Conservation (phyloP, 2,888 invertebrate genomes). For the Andrena bucephala region DNA sequence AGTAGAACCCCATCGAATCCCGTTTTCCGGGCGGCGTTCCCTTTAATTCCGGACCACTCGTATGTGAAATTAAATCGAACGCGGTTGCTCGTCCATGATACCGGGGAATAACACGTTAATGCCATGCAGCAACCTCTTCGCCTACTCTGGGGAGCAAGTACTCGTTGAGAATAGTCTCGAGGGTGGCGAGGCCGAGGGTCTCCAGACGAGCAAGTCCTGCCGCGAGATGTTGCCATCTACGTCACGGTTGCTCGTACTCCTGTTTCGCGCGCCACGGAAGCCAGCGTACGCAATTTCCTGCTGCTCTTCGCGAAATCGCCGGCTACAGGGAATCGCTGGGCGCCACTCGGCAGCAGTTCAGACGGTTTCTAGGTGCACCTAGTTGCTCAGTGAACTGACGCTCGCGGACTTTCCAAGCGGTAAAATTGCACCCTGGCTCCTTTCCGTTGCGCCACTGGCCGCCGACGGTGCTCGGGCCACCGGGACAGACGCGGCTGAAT, state of each 20-base stretch:
- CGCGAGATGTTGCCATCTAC: not conserved
- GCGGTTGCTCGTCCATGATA: not conserved
- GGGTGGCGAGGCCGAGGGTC: not conserved
- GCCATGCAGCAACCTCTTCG: not conserved
- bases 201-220: not conserved
- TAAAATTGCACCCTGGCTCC: too few relatives aligned
- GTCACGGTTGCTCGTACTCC: not conserved
- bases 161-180: not conserved
- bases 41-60: slow-evolving; percentile 29
- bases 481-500: not conserved
- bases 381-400: too few relatives aligned
- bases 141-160: not conserved
- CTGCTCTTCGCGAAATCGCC: not conserved
- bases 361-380: too few relatives aligned
- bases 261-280: not conserved
- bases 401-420: too few relatives aligned
- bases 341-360: too few relatives aligned
- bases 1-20: slow-evolving; percentile 38
- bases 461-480: too few relatives aligned
- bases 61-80: slow-evolving; percentile 46
- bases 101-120: slow-evolving; percentile 3
- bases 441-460: too few relatives aligned
- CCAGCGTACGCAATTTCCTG: slow-evolving; percentile 6
- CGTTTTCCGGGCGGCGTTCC: slow-evolving; percentile 12
- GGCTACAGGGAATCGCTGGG: not conserved